Evolutionary conservation across 2,113 vertebrate genomes (phyloP).

Genomic region (Atrichornis clamosus): DNA sequence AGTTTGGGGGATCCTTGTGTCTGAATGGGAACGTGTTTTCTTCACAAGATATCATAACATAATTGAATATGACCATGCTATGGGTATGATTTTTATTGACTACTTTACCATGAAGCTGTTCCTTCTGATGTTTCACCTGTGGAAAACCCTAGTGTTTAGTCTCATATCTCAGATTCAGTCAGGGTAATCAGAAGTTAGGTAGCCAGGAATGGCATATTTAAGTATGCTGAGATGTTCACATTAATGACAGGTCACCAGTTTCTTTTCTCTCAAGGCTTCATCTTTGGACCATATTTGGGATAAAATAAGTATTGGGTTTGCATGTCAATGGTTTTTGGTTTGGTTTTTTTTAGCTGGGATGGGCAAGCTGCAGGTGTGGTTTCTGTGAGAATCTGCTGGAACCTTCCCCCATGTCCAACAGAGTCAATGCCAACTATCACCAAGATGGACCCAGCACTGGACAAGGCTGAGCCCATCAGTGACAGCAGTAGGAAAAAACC

Average conservation of each 20-base stretch:
- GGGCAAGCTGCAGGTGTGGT: too few species aligned
- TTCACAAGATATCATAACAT: background rate
- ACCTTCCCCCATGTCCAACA: background rate
- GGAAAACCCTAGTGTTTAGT: background rate
- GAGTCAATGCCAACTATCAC: background rate
- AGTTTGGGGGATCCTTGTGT: background rate
- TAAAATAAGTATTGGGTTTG: background rate
- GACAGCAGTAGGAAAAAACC: accelerated
- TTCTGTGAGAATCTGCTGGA: background rate
- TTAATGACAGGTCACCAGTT: background rate
- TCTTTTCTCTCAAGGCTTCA: background rate
- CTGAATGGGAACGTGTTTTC: background rate
- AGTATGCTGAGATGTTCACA: background rate
- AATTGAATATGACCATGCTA: background rate
- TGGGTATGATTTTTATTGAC: background rate
- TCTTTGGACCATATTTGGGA: background rate
- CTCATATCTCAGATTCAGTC: background rate
- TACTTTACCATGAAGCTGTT: background rate
- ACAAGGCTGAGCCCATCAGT: background rate
- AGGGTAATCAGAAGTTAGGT: background rate
- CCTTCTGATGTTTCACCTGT: background rate
- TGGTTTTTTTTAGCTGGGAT: background rate
- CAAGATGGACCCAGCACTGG: background rate
- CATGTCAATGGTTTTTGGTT: background rate
- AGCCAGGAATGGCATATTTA: background rate